Conservation (phyloP, 2,113 vertebrate genomes). For the rabbit (Oryctolagus cuniculus) region mOryCun1.1 NC_091440.1:59821001-59821500, state of each 20-base stretch:
- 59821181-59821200: conserved; percentile 41
- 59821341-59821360: not conserved
- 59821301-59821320: not conserved
- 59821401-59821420: too few species aligned
- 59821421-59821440: too few species aligned
- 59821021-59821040: not conserved
- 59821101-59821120: not conserved
- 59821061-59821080: not conserved
- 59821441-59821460: too few species aligned
- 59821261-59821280: not conserved
- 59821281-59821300: not conserved
- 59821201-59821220: not conserved
- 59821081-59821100: not conserved
- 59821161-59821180: conserved; percentile 43
- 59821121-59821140: conserved; percentile 14
- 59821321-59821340: not conserved
- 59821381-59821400: not conserved
- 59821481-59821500: too few species aligned
- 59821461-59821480: too few species aligned
- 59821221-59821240: not conserved
- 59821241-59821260: not conserved
- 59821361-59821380: not conserved
- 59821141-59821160: not conserved
- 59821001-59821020: not conserved
- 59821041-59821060: not conserved